Conservation (phyloP, 2,797 vertebrate genomes). For the Lophura swinhoii region DNA sequence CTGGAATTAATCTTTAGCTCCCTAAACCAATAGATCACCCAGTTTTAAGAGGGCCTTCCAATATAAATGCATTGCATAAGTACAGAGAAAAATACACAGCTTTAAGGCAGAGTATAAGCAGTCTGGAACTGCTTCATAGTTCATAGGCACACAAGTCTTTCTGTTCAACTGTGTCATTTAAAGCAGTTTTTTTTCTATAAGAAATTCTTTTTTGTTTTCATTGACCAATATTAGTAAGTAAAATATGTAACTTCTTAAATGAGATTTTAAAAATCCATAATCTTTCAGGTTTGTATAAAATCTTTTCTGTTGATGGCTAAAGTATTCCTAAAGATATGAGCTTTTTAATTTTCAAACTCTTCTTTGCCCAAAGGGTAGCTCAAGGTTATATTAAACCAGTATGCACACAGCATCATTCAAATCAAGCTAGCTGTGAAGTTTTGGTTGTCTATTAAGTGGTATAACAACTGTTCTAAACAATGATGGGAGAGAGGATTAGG, state of each 20-base stretch:
- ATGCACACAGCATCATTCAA: not conserved
- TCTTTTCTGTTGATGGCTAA: not conserved
- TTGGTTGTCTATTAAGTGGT: not conserved
- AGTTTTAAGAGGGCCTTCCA: conserved; percentile 59
- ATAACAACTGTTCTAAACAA: not conserved
- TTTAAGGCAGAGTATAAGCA: conserved; percentile 58
- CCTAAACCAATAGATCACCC: conserved; percentile 66
- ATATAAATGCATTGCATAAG: conserved; percentile 53
- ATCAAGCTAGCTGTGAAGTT: not conserved
- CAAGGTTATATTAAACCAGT: not conserved
- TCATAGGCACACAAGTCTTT: conserved; percentile 22
- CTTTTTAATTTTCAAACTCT: not conserved
- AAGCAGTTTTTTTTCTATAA: not conserved
- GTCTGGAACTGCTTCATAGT: conserved; percentile 31
- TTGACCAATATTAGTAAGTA: conserved; percentile 30
- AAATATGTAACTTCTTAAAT: conserved; percentile 32
- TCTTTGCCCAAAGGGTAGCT: not conserved
- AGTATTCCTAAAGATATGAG: not conserved
- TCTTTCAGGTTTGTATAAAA: not conserved
- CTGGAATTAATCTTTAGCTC: conserved; percentile 60
- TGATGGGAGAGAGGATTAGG: not conserved
- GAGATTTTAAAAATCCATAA: not conserved
- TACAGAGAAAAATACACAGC: conserved; percentile 33
- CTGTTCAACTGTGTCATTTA: conserved; percentile 33
- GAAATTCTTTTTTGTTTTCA: conserved; percentile 1